Percentiles rank a stretch among this genome's conserved stretches.
These are phyloP conservation scores for Celastrina argiolus DNA, from an alignment of 2,888 invertebrate species.

Conservation along the genomic window DNA sequence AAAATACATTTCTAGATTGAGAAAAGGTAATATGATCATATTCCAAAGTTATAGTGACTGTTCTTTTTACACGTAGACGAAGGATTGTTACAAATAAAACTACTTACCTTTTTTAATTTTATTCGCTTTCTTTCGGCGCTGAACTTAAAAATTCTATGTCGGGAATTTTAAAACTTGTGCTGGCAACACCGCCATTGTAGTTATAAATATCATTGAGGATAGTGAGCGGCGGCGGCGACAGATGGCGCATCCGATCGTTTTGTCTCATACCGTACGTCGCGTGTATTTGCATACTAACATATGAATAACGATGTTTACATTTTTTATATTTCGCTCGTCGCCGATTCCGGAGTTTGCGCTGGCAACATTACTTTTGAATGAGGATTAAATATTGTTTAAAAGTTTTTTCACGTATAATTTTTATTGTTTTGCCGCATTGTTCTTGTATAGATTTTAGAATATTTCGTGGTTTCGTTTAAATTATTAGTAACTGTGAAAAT, in stretches of 20 bases:
- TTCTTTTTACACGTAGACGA: no score
- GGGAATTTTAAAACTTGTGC: not conserved
- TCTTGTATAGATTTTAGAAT: not conserved
- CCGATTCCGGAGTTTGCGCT: not conserved
- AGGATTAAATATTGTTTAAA: not conserved
- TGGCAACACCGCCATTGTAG: constrained; percentile 6
- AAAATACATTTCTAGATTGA: no score
- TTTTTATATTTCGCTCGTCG: constrained; percentile 12
- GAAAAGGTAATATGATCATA: no score
- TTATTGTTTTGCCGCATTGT: not conserved
- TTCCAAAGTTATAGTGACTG: no score
- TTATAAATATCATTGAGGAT: constrained; percentile 30
- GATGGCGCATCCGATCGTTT: constrained; percentile 45
- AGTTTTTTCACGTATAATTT: not conserved
- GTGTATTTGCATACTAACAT: constrained; percentile 1
- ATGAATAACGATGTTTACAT: constrained; percentile 20
- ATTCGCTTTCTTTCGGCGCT: no score
- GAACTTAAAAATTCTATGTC: not conserved
- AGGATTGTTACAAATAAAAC: no score
- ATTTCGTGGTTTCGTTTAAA: not conserved
- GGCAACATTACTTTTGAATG: constrained; percentile 9
- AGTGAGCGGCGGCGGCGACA: constrained; percentile 39
- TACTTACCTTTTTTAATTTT: no score
- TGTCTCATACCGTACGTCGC: constrained; percentile 23
- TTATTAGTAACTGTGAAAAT: no score